Evolutionary conservation across 2,113 vertebrate species (phyloP), one percentile per base, ranked within the genome.

Genomic region (Callaeas wilsoni): DNA sequence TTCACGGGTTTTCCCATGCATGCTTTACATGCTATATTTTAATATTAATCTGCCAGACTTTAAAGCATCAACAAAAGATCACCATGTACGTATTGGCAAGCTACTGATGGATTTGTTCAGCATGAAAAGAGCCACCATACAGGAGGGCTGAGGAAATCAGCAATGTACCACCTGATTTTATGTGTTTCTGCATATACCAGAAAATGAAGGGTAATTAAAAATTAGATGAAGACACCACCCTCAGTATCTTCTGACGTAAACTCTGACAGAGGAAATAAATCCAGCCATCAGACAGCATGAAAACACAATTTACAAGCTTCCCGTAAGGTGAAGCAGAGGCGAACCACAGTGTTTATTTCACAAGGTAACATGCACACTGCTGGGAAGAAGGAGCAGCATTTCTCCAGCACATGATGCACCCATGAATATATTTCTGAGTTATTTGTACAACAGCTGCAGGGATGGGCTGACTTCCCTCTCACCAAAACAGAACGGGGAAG

Each of bases 391-490:
- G 53, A 89, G 89, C 73, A 87, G 65, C 82, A 89, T 32, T 21
- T 84, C 78, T 65, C 69, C 75, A 94, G 88, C 82, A 68, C 46
- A 74, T 29, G 77, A 85, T 79, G 77, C 76, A 90, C 22, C 39
- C 59, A 59, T 7, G 1, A 60, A 90, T 33, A 19, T 10, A 81
- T 35, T 85, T 85, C 65, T 23, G 16, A 91, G 50, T 46, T 84
- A 30, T 82, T 13, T 78, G 67, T 89, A 70, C 70, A 74, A 35
- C 91, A 95, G 93, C 93, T 94, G 92, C 90, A 95, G 80, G 94
- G 94, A 93, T 89, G 88, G 95, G 83, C 76, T 7, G 7, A 90
- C 89, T 86, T 93, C 76, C 79, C 79, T 67, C 91, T 64, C 93
- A 63, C 62, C 84, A 93, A 93, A 95, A 91, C 95, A 90, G 76